Percentiles rank a stretch among this genome's conserved stretches.
Evolutionary conservation across 2,888 invertebrate genomes (phyloP).

Genomic region (Enchytraeus crypticus): DNA sequence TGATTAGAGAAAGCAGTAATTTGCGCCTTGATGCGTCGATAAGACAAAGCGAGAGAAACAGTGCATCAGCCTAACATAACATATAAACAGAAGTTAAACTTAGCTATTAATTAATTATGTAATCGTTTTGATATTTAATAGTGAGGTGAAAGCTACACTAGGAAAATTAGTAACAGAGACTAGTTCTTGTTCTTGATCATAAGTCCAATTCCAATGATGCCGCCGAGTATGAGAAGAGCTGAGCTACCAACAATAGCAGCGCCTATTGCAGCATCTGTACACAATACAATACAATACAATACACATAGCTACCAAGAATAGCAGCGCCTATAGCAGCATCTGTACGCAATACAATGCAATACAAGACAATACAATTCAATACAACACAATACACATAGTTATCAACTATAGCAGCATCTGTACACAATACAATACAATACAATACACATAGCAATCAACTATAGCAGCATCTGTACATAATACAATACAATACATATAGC

Average conservation of each 20-base stretch:
- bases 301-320: background rate
- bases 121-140: no score
- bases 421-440: background rate
- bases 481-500: background rate
- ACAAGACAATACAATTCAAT: no score
- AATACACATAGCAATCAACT: no score
- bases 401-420: no score
- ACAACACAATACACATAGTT: background rate
- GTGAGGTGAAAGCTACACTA: no score
- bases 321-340: constrained; percentile 2
- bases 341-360: background rate
- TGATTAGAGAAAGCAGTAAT: no score
- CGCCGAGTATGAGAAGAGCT: background rate
- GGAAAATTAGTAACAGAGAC: no score
- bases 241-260: constrained; percentile 2
- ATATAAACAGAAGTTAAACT: background rate
- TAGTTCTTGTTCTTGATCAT: background rate
- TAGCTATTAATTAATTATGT: background rate
- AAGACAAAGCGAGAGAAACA: no score
- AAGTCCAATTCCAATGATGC: background rate
- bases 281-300: background rate
- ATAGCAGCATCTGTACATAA: background rate
- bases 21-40: no score
- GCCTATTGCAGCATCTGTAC: constrained; percentile 1
- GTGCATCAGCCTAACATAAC: background rate